Conservation (phyloP, 2,797 vertebrate species). For the Neosalanx taihuensis region DNA sequence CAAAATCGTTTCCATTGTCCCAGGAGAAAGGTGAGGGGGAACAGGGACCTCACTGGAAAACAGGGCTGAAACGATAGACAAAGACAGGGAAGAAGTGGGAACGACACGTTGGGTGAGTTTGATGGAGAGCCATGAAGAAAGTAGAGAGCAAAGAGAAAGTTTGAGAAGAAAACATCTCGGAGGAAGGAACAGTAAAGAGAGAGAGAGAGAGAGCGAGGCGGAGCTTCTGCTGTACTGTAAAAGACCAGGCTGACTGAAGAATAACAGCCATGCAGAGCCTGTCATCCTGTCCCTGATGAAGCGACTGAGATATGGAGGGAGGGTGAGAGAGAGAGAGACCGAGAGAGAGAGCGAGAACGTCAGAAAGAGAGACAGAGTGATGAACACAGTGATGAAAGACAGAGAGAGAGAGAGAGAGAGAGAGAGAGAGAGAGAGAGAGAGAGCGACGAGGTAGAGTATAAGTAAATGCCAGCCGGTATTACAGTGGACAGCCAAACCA, state of each 20-base stretch:
- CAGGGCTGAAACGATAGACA: neutral
- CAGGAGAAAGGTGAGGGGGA: conserved; percentile 10
- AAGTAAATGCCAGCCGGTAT: conserved; percentile 41
- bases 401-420: no score
- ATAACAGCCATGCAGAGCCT: neutral
- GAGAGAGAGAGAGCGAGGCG: conserved; percentile 58
- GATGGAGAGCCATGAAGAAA: no score
- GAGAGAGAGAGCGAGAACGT: conserved; percentile 56
- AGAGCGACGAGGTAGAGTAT: no score
- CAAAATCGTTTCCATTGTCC: neutral
- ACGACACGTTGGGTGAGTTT: no score
- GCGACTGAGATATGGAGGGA: conserved; percentile 16
- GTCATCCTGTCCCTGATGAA: neutral
- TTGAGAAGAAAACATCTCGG: no score
- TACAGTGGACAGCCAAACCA: conserved; percentile 54
- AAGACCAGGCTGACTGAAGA: conserved; percentile 20
- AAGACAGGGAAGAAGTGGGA: neutral
- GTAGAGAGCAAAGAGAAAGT: no score
- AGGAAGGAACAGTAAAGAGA: conserved; percentile 17
- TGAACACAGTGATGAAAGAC: no score
- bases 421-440: no score
- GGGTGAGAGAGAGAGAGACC: conserved; percentile 50
- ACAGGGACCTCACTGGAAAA: conserved; percentile 34
- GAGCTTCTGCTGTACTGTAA: conserved; percentile 66
- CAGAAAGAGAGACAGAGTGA: no score